Percentiles rank a stretch among this genome's conserved stretches.
These are phyloP conservation scores for Mylabris sibirica DNA, from an alignment of 2,888 invertebrate species.

Conservation along the genomic window DNA sequence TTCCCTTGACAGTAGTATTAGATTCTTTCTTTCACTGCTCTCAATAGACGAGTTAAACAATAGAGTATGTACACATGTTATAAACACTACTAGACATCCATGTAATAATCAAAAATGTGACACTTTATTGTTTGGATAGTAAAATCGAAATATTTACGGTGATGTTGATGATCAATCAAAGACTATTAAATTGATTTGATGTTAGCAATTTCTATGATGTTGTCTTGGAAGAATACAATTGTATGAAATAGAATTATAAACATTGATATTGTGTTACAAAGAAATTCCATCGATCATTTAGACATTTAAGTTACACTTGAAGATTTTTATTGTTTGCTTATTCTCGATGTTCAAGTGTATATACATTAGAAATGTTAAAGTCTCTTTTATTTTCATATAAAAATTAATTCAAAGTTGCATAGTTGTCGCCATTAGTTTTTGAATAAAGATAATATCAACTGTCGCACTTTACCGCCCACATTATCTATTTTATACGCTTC, in stretches of 20 bases:
- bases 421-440: constrained; percentile 22
- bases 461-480: constrained; percentile 31
- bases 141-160: neutral
- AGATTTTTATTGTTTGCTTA: constrained; percentile 26
- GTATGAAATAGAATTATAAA: neutral
- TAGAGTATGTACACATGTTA: constrained; percentile 8
- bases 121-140: neutral
- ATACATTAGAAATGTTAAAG: neutral
- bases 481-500: constrained; percentile 42
- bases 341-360: constrained; percentile 7
- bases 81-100: neutral
- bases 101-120: neutral
- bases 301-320: constrained; percentile 45
- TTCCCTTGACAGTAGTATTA: constrained; percentile 32
- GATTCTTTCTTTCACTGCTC: constrained; percentile 16
- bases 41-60: constrained; percentile 14
- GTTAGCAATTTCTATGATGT: constrained; percentile 6
- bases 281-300: constrained; percentile 39
- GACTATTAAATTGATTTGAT: neutral
- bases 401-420: neutral
- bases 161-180: neutral
- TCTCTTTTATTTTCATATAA: neutral
- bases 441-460: constrained; percentile 28
- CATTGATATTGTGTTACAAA: neutral
- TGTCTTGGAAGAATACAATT: neutral